A percentile compares a stretch with the other conserved stretches of the same genome.
Conservation (phyloP, 2,888 invertebrate species). For the Calliopum simillimum region DNA sequence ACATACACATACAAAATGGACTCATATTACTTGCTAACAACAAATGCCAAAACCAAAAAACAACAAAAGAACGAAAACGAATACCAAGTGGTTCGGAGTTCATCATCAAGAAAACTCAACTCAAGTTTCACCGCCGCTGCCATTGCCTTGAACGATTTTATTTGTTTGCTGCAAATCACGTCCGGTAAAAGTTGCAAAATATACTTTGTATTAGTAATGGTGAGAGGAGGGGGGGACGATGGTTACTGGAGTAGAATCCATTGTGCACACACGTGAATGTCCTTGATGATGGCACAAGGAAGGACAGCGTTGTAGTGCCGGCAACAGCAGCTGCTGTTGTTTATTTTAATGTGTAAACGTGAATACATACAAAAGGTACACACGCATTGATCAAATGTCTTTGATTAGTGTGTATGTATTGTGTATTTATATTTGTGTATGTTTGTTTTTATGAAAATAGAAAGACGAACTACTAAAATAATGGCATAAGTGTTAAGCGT, state of each 20-base stretch:
- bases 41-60: background rate
- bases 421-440: too few relatives aligned
- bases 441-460: too few relatives aligned
- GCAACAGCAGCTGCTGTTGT: background rate
- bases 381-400: background rate
- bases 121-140: background rate
- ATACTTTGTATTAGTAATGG: background rate
- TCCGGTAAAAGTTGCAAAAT: constrained; percentile 22
- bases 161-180: constrained; percentile 28
- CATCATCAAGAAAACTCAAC: constrained; percentile 15
- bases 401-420: constrained; percentile 5
- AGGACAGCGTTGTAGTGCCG: background rate
- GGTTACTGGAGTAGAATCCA: too few relatives aligned
- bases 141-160: background rate
- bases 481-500: too few relatives aligned
- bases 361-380: background rate
- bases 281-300: background rate
- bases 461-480: too few relatives aligned
- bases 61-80: background rate
- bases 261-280: constrained; percentile 3
- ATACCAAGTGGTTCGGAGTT: background rate
- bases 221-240: background rate
- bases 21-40: background rate
- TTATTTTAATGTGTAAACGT: constrained; percentile 30
- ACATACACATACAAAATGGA: too few relatives aligned